phyloP scores from a whole-genome alignment of 1,140 invertebrate species.

The Anastrepha ludens region DNA sequence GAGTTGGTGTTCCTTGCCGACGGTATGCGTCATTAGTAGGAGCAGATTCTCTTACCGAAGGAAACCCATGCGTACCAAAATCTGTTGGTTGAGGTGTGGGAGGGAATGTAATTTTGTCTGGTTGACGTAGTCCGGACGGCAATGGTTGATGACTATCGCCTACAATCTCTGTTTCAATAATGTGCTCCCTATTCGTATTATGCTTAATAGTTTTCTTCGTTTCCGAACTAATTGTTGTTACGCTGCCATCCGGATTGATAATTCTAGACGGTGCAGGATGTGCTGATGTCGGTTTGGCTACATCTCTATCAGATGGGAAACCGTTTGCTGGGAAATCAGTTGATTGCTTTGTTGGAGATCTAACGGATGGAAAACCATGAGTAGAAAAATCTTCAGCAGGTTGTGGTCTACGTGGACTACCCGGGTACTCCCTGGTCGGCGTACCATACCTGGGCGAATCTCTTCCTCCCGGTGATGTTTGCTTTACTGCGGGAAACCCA shows the following conservation, averaged over 20 bases:
- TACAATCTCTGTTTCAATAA: slow-evolving; percentile 67
- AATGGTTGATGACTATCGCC: slow-evolving; percentile 52
- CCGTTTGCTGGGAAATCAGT: too few species aligned
- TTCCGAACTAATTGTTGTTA: slow-evolving; percentile 56
- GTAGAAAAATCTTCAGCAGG: slow-evolving; percentile 59
- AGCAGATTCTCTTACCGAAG: slow-evolving; percentile 56
- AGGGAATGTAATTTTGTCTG: slow-evolving; percentile 35
- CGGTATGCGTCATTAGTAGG: slow-evolving; percentile 22
- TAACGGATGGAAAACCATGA: slow-evolving; percentile 58
- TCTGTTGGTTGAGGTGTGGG: slow-evolving; percentile 36
- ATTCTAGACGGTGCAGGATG: neutral
- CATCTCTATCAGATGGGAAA: neutral
- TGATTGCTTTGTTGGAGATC: neutral
- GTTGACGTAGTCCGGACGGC: slow-evolving; percentile 23
- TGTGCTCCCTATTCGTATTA: slow-evolving; percentile 64
- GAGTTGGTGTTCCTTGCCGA: slow-evolving; percentile 8
- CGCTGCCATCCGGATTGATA: slow-evolving; percentile 11
- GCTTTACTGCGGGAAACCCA: slow-evolving; percentile 56
- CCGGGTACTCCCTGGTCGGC: slow-evolving; percentile 40
- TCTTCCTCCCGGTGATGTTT: neutral
- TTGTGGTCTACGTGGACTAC: slow-evolving; percentile 61
- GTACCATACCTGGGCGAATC: neutral
- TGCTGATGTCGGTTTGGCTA: neutral
- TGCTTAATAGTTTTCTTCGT: slow-evolving; percentile 61
- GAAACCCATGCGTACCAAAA: slow-evolving; percentile 55